A percentile compares a stretch with the other conserved stretches of the same genome.
Evolutionary conservation across 2,888 invertebrate species (phyloP).

Genomic region (Hydropsyche betteni): DNA sequence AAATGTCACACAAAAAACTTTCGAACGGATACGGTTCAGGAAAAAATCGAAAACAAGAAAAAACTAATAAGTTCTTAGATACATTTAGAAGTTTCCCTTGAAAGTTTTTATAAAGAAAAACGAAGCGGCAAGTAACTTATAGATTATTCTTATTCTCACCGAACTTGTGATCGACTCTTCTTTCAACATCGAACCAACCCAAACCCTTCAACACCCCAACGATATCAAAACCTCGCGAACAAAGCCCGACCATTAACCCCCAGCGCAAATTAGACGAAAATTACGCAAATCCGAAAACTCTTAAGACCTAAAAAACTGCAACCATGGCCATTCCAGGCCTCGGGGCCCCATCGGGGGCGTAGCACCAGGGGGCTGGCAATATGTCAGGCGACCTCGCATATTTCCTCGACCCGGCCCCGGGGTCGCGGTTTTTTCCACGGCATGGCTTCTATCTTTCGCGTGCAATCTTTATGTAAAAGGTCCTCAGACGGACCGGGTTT

Average conservation of each 20-base stretch:
- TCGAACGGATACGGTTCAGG: not conserved
- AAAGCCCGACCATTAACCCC: too few species aligned
- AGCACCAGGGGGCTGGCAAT: not conserved
- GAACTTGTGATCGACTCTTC: not conserved
- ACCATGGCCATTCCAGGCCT: too few species aligned
- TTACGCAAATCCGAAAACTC: too few species aligned
- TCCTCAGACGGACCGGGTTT: slow-evolving; percentile 1
- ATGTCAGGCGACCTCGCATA: slow-evolving; percentile 23
- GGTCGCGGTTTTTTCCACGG: too few species aligned
- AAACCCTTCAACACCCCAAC: too few species aligned
- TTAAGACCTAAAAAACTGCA: too few species aligned
- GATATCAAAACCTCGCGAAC: too few species aligned
- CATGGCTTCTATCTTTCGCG: not conserved
- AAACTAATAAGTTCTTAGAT: slow-evolving; percentile 19
- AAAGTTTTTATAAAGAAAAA: slow-evolving; percentile 6
- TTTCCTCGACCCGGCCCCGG: not conserved
- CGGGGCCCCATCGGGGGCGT: not conserved
- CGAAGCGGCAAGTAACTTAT: not conserved
- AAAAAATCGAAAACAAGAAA: slow-evolving; percentile 3
- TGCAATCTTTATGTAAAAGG: slow-evolving; percentile 14
- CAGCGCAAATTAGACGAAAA: too few species aligned
- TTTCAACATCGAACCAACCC: not conserved
- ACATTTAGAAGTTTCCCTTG: not conserved
- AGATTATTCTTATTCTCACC: slow-evolving; percentile 6
- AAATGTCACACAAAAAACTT: slow-evolving; percentile 3